phyloP scores from a whole-genome alignment of 2,113 vertebrate genomes.

The Pogonocichla stellata region DNA sequence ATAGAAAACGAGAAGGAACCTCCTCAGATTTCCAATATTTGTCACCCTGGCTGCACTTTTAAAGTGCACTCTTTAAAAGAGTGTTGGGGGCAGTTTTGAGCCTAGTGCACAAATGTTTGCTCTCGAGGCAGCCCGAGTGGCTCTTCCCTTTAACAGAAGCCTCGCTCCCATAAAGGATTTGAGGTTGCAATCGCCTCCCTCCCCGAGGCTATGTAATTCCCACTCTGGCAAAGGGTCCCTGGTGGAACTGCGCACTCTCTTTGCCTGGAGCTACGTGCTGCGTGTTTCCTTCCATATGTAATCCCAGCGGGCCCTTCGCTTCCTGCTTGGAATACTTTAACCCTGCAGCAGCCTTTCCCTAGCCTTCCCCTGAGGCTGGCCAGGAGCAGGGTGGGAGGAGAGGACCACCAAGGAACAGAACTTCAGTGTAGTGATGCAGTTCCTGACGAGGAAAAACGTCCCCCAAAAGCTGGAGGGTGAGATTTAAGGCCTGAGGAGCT shows the following conservation, averaged over 20 bases:
- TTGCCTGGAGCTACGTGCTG: background rate
- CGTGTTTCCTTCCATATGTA: conserved; percentile 21
- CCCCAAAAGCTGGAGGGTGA: background rate
- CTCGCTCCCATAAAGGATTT: background rate
- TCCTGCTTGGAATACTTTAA: background rate
- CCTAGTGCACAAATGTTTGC: background rate
- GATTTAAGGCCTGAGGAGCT: background rate
- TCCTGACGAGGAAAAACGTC: background rate
- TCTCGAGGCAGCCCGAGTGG: accelerated
- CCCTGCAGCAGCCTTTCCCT: background rate
- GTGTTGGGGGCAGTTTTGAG: background rate
- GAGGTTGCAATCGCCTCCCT: background rate
- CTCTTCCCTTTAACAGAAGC: background rate
- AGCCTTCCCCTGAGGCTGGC: background rate
- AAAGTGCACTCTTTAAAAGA: background rate
- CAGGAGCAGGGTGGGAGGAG: background rate
- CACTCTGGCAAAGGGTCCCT: background rate
- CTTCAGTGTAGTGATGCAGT: accelerated
- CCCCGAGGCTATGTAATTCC: background rate
- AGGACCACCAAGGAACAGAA: background rate
- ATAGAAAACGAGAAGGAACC: background rate
- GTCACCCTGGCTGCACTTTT: background rate
- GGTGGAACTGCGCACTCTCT: background rate
- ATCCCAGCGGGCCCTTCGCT: conserved; percentile 15
- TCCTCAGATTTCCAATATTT: background rate